A percentile compares a stretch with the other conserved stretches of the same genome.
phyloP scores from a whole-genome alignment of 2,797 vertebrate genomes.

The Manis crassicaudata region DNA sequence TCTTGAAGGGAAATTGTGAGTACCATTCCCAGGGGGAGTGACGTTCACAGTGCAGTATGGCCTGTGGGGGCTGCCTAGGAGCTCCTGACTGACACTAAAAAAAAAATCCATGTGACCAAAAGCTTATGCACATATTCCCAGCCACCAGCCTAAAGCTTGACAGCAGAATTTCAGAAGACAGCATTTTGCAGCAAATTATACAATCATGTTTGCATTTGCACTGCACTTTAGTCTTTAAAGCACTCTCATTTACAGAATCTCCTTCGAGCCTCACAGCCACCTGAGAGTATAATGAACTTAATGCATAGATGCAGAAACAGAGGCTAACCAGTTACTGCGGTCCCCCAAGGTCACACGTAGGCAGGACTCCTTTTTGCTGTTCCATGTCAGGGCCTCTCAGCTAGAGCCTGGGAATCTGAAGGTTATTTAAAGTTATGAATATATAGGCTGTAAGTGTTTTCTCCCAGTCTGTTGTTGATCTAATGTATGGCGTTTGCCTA shows the following conservation, averaged over 20 bases:
- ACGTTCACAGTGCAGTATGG: not conserved
- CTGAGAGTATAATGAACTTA: rapidly evolving
- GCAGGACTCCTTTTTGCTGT: not conserved
- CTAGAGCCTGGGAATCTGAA: too few relatives aligned
- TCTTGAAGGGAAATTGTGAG: not conserved
- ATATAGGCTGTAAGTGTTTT: not conserved
- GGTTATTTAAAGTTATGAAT: not conserved
- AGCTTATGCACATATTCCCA: not conserved
- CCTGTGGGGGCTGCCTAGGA: too few relatives aligned
- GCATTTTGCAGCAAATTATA: not conserved
- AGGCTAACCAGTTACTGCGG: not conserved
- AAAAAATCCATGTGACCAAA: not conserved
- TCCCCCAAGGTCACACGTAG: rapidly evolving
- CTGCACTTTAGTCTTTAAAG: not conserved
- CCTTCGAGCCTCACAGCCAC: not conserved
- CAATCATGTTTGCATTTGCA: not conserved
- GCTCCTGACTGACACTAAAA: not conserved
- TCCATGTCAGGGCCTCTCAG: not conserved
- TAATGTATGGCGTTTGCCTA: conserved; percentile 5
- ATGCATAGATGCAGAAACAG: not conserved
- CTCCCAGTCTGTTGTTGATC: not conserved
- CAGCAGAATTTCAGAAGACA: not conserved
- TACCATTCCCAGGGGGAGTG: not conserved
- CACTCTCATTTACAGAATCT: not conserved
- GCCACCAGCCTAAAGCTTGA: not conserved